A percentile compares a stretch with the other conserved stretches of the same genome.
These are phyloP conservation scores for Diarsia mendica DNA, from an alignment of 2,888 invertebrate genomes.

Conservation along the genomic window DNA sequence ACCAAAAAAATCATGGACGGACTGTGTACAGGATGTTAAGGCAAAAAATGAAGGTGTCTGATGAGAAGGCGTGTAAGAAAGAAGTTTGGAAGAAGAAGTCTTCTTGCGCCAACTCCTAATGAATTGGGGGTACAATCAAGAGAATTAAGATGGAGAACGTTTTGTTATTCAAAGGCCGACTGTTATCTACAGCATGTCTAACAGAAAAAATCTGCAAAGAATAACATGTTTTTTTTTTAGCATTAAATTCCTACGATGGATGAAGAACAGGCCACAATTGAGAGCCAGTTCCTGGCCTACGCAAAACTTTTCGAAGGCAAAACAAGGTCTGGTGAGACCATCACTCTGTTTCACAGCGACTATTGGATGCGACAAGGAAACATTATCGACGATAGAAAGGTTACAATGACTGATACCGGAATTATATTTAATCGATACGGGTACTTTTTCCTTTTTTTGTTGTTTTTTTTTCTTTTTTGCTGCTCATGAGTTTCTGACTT, in stretches of 20 bases:
- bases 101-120: too few species aligned
- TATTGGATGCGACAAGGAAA: constrained; percentile 85
- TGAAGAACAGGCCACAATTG: constrained; percentile 80
- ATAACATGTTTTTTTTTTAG: constrained; percentile 14
- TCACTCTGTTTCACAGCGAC: constrained; percentile 80
- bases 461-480: neutral
- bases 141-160: too few species aligned
- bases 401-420: constrained; percentile 86
- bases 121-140: too few species aligned
- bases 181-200: too few species aligned
- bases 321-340: constrained; percentile 75
- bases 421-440: constrained; percentile 78
- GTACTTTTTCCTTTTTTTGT: constrained; percentile 57
- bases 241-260: constrained; percentile 70
- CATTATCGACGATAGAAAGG: constrained; percentile 80
- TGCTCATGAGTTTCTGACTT: too few species aligned
- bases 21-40: too few species aligned
- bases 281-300: constrained; percentile 79
- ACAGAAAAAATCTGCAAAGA: neutral
- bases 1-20: too few species aligned
- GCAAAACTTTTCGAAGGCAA: constrained; percentile 75
- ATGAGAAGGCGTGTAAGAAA: too few species aligned
- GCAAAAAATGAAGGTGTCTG: too few species aligned
- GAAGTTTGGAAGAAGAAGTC: too few species aligned
- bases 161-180: too few species aligned